Base-by-base conservation (phyloP, 2,888 invertebrate species). In the Entomobrya proxima region DNA sequence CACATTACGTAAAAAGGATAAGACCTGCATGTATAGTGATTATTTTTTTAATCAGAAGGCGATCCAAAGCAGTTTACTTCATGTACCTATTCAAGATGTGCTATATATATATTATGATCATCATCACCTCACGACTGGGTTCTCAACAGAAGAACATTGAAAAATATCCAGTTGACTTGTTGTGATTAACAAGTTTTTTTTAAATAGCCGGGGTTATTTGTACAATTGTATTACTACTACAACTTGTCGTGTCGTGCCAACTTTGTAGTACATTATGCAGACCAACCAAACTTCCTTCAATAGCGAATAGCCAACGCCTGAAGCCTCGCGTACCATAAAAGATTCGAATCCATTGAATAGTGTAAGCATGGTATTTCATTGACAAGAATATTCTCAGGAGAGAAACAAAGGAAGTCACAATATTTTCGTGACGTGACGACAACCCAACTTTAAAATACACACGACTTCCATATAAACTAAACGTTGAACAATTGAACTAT, bases 1-100 rank as follows among this genome's bases (percentile, higher is more conserved):
- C 67, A 76, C 67, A 55, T 69, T 69, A 69, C 47, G 69, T 69
- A 69, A 69, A 58, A 40, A 84, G n/a, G 77, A 77, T 64, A 37
- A 64, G 37, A 82, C 37, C 18, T 35, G 32, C 47, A 83, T 77
- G n/a, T n/a, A 55, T 50, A 55, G 75, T 83, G 76, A 83, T 77
- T 83, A 83, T 76, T 83, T 58, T 64, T 64, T 83, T 83, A 83
- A 83, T 77, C 83, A 83, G 83, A 35, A 76, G 52, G 18, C 24
- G 15, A 58, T 15, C 58, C n/a, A 30, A 58, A 55, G 13, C 24
- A 58, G 37, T 58, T n/a, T 30, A 30, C 24, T 27, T 13, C 32
- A 30, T 9, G 6, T 15, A 30, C 15, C 50, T 50, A 50, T 47
- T 15, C 15, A 5, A 44, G 9, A 27, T 27, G 2, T 55, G 27